Conservation (phyloP, 2,797 vertebrate species). For the Myotis vivesi region DNA sequence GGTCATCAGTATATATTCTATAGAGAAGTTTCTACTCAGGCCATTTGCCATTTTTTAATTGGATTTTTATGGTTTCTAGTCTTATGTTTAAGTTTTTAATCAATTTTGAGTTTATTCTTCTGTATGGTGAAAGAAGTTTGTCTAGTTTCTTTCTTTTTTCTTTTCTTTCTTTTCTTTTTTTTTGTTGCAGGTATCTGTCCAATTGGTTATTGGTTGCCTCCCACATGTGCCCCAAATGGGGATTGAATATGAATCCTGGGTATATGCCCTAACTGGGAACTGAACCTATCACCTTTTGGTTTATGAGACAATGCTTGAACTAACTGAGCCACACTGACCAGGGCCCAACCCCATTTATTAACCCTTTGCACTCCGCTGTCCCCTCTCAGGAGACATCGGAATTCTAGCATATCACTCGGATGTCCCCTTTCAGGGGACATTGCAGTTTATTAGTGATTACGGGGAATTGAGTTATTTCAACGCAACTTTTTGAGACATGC, state of each 20-base stretch:
- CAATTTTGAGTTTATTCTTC: background rate
- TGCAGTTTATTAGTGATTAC: no score
- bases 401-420: no score
- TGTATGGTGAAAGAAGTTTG: background rate
- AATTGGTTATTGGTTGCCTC: background rate
- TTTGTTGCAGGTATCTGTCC: background rate
- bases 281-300: background rate
- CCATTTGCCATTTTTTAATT: background rate
- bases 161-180: background rate
- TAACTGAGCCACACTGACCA: background rate
- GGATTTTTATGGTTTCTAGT: background rate
- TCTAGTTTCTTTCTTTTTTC: background rate
- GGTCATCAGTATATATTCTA: background rate
- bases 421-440: no score
- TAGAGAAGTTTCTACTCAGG: background rate
- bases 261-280: background rate
- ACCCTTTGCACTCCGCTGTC: no score
- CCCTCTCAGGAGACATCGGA: no score
- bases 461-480: no score
- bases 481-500: no score
- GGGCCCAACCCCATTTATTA: background rate
- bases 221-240: background rate
- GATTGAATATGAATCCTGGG: background rate
- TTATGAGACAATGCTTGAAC: background rate
- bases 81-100: background rate